These are phyloP conservation scores for Petrocephalus sullivani DNA, from an alignment of 2,797 vertebrate genomes.

Conservation along the genomic window DNA sequence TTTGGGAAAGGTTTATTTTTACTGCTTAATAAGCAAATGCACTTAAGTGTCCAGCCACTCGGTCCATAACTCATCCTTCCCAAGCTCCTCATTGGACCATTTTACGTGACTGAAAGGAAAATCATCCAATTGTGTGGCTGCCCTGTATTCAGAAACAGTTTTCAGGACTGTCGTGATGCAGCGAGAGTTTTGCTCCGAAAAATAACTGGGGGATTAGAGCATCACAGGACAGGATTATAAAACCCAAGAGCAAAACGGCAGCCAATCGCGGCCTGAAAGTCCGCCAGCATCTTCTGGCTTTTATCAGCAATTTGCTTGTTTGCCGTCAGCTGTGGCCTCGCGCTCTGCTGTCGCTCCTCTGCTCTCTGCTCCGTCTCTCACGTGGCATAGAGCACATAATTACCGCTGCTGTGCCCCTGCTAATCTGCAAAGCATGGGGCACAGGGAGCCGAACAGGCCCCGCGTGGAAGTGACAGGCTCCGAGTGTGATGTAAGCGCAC, in stretches of 20 bases:
- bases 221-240: slow-evolving; percentile 56
- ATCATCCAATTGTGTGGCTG: slow-evolving; percentile 45
- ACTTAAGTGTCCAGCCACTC: not conserved
- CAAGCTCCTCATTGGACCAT: slow-evolving; percentile 31
- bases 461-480: not conserved
- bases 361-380: not conserved
- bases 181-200: slow-evolving; percentile 52
- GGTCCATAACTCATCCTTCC: no score
- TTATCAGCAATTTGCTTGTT: slow-evolving; percentile 33
- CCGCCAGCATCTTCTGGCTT: slow-evolving; percentile 33
- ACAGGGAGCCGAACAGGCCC: not conserved
- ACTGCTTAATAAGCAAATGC: not conserved
- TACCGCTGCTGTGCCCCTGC: not conserved
- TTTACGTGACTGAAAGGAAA: slow-evolving; percentile 35
- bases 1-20: not conserved
- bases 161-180: slow-evolving; percentile 48
- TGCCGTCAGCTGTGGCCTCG: slow-evolving; percentile 12
- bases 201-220: slow-evolving; percentile 56
- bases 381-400: not conserved
- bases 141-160: slow-evolving; percentile 36
- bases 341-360: not conserved
- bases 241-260: slow-evolving; percentile 52
- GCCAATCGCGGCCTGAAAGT: slow-evolving; percentile 54
- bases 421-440: not conserved
- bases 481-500: not conserved